These are phyloP conservation scores for Orestias chungarensis DNA, from an alignment of 2,797 vertebrate species.

Conservation along the genomic window DNA sequence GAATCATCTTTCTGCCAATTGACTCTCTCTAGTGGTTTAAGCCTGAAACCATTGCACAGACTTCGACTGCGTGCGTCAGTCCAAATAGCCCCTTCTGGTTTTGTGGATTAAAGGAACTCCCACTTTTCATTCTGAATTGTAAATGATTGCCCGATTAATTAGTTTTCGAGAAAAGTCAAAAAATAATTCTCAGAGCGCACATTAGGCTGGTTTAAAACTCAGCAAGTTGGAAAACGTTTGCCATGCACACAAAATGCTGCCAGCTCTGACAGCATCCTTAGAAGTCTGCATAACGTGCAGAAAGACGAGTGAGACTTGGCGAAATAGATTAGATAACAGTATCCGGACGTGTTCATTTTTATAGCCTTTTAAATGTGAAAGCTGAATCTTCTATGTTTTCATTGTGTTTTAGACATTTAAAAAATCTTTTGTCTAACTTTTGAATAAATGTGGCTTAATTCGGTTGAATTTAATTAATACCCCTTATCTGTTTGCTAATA, in stretches of 20 bases:
- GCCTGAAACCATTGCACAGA: conserved; percentile 29
- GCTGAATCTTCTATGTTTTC: not conserved
- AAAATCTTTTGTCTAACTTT: not conserved
- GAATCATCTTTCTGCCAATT: conserved; percentile 65
- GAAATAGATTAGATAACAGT: not conserved
- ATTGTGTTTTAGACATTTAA: not conserved
- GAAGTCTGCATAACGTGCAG: not conserved
- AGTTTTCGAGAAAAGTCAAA: not conserved
- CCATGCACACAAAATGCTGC: not conserved
- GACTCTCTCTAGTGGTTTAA: conserved; percentile 62
- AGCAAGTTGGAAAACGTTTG: not conserved
- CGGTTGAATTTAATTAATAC: not conserved
- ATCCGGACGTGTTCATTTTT: not conserved
- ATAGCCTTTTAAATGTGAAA: not conserved
- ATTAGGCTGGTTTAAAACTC: no score
- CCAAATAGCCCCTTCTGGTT: conserved; percentile 13
- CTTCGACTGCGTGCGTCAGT: conserved; percentile 18
- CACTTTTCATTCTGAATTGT: not conserved
- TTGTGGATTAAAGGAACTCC: not conserved
- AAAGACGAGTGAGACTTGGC: not conserved
- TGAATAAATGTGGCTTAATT: not conserved
- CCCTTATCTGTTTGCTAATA: not conserved
- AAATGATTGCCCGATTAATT: not conserved
- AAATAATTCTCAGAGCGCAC: not conserved
- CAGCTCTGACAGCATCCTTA: not conserved